Base-by-base conservation (phyloP, 2,113 vertebrate genomes). In the Brachyistius frenatus region DNA sequence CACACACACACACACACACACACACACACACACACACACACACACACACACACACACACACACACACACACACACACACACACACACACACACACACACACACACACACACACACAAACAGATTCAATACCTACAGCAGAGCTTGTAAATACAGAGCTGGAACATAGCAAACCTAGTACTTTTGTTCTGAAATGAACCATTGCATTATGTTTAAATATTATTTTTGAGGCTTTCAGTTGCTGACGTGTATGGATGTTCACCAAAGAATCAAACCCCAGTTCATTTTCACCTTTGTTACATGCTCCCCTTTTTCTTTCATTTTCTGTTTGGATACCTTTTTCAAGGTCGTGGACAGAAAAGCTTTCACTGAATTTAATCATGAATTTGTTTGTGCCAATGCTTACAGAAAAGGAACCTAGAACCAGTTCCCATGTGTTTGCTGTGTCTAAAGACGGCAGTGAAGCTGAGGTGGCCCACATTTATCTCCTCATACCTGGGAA, bases 401-500 rank as follows among this genome's bases (percentile, higher is more conserved):
- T 44, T 13, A 13, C 13, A 44, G 41, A 13, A 44, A 44, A 3
- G 41, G 41, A 2, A 11, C 41, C 9, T 23, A 23, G 23, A 23
- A 23, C 23, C 23, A 23, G 23, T 23, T 23, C 23, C 23, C 23
- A 23, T 1, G 23, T 23, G 23, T 23, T 23, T 23, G 23, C 23
- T 23, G 23, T 23, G 23, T 23, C 23, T 36, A 6, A 76, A 65
- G 31, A 56, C 33, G n/a, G 73, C 55, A 58, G 35, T 67, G 70
- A 82, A 56, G 57, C 61, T 35, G 0, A 31, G 41, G 39, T 41
- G 7, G 39, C 7, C 8, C 39, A 10, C 7, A 8, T 2, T 41
- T 44, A 10, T 44, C 1, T 10, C 41, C 11, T 44, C 8, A 23
- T 23, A 23, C 23, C 23, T 23, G 23, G 23, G 23, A 23, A 23